Evolutionary conservation across 2,797 vertebrate genomes (phyloP).

Genomic region (Gymnothorax javanicus): DNA sequence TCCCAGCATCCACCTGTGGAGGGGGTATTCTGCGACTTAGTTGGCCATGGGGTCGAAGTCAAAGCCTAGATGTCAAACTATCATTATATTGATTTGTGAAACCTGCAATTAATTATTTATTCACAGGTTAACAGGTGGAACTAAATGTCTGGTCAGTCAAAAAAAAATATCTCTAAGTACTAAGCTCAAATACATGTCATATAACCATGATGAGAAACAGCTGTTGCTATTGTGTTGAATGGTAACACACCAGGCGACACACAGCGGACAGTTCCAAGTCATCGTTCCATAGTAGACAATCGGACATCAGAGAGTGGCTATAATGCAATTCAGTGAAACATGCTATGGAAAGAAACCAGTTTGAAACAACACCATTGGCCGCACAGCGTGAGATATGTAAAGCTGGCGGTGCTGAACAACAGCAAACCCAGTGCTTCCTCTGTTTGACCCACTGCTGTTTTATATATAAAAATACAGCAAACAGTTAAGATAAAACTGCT

Average conservation of each 20-base stretch:
- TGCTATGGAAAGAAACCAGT: neutral
- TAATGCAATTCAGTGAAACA: conserved; percentile 6
- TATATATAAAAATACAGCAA: neutral
- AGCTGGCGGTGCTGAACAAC: neutral
- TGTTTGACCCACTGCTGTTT: conserved; percentile 16
- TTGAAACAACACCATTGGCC: neutral
- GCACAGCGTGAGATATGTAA: neutral
- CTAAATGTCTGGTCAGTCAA: neutral
- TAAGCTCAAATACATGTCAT: neutral
- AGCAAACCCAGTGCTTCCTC: neutral
- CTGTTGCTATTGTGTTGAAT: neutral
- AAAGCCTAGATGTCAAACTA: too few relatives aligned
- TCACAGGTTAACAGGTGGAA: neutral
- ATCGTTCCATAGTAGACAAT: neutral
- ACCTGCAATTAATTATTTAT: too few relatives aligned
- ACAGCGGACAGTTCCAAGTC: neutral
- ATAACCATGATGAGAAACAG: neutral
- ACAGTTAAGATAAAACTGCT: neutral
- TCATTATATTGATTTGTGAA: too few relatives aligned
- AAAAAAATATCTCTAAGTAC: neutral
- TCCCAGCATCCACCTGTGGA: too few relatives aligned
- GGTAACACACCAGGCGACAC: neutral
- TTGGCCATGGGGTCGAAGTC: too few relatives aligned
- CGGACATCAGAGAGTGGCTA: neutral
- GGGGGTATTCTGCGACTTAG: too few relatives aligned